phyloP scores from a whole-genome alignment of 2,888 invertebrate species.

The Homarus gammarus region DNA sequence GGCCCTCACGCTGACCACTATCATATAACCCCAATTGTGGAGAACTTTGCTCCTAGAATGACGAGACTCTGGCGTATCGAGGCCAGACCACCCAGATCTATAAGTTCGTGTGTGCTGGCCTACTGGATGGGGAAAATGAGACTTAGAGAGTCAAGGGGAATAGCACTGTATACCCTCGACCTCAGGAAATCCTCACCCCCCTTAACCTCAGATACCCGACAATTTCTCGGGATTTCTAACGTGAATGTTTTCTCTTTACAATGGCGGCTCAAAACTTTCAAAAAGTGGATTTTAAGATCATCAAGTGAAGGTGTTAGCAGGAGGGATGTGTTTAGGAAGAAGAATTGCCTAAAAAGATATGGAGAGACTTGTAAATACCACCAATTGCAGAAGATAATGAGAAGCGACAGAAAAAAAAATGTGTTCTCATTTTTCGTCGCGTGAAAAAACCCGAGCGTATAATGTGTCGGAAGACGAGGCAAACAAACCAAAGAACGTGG shows the following conservation, averaged over 20 bases:
- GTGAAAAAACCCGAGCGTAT: neutral
- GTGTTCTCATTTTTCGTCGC: too few relatives aligned
- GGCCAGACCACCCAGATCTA: neutral
- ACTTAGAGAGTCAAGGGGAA: slow-evolving; percentile 13
- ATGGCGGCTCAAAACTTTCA: slow-evolving; percentile 28
- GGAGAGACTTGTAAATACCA: too few relatives aligned
- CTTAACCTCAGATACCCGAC: slow-evolving; percentile 50
- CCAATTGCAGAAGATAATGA: too few relatives aligned
- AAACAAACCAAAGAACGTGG: too few relatives aligned
- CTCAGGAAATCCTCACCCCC: slow-evolving; percentile 29
- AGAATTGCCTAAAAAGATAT: neutral
- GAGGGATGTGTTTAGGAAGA: slow-evolving; percentile 23
- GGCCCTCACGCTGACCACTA: neutral
- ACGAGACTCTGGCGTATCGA: neutral
- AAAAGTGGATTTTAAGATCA: slow-evolving; percentile 56
- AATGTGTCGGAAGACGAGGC: neutral
- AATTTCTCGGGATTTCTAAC: slow-evolving; percentile 41
- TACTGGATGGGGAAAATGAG: slow-evolving; percentile 1
- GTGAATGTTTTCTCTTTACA: slow-evolving; percentile 49
- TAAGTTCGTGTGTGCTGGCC: neutral
- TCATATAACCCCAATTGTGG: slow-evolving; percentile 19
- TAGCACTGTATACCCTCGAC: slow-evolving; percentile 7
- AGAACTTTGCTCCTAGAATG: neutral
- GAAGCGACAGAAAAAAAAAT: too few relatives aligned
- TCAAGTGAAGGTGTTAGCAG: slow-evolving; percentile 42